Evolutionary conservation across 1,140 invertebrate genomes (phyloP), one percentile per base, ranked within the genome.

Genomic region (Sweltsa coloradensis): DNA sequence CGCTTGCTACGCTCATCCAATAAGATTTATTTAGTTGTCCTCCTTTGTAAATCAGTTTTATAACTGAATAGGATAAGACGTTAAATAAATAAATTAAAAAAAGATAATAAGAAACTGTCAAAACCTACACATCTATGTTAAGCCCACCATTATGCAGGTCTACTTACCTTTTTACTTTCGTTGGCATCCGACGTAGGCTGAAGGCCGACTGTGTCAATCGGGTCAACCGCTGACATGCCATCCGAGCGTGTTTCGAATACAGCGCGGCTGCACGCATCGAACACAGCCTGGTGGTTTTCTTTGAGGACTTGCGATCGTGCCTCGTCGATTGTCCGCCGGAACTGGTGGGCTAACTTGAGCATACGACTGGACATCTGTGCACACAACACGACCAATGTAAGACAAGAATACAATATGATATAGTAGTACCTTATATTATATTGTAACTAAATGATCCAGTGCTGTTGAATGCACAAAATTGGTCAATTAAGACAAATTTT

Each of bases 291-390:
- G 27, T 55, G 50, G 42, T 80, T 78, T 54, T 79, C 76, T 46
- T 71, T 64, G 31, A 65, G 64, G 51, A 70, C 76, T 2, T 76
- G 62, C 18, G 76, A 68, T 53, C 76, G 76, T 3, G 79, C 69
- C 50, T 86, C 82, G 21, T 82, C 79, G 1, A 83, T 62, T 41
- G 75, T 73, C 52, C 74, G 72, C 52, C 74, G 77, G 50, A 86
- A 74, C 49, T 85, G 81, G 39, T 69, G 70, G 6, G 75, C 74
- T 11, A 84, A 63, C 53, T 81, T 78, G 0, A 73, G 62, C 57
- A 86, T 72, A 55, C 76, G 75, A 47, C 67, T 72, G 1, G 74
- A 72, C 50, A 83, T 66, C 58, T 60, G 34, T 0, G 41, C 43
- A 48, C 25, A 47, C 5, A 36, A 3, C 1, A 41, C n/a, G n/a